A percentile compares a stretch with the other conserved stretches of the same genome.
These are phyloP conservation scores for Cyprinodon diabolis DNA, from an alignment of 2,797 vertebrate species.

Conservation along the genomic window DNA sequence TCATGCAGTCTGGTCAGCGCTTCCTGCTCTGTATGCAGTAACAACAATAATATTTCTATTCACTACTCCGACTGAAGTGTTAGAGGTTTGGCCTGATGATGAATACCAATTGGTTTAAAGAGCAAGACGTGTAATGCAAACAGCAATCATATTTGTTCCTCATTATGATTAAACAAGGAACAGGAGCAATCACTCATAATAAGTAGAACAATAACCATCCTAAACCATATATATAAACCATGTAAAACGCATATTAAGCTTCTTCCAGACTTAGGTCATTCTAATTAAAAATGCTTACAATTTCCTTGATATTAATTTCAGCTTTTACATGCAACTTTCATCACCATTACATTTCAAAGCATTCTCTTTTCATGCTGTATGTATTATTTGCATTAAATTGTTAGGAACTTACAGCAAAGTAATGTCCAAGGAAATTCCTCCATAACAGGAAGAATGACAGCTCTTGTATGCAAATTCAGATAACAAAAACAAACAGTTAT, in stretches of 20 bases:
- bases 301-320: not conserved
- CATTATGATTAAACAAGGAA: slow-evolving; percentile 21
- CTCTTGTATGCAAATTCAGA: too few relatives aligned
- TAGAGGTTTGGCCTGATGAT: slow-evolving; percentile 10
- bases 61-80: slow-evolving; percentile 18
- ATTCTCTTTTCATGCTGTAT: not conserved
- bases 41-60: slow-evolving; percentile 8
- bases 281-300: not conserved
- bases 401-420: not conserved
- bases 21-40: slow-evolving; percentile 27
- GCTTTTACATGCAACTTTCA: not conserved
- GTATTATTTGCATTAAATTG: too few relatives aligned
- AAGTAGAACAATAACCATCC: not conserved
- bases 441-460: too few relatives aligned
- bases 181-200: slow-evolving; percentile 11
- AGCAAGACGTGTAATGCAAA: slow-evolving; percentile 6
- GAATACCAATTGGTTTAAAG: slow-evolving; percentile 32
- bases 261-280: not conserved
- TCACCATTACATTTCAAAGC: not conserved
- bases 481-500: too few relatives aligned
- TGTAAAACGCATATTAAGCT: not conserved
- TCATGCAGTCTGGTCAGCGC: slow-evolving; percentile 21
- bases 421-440: not conserved
- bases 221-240: not conserved
- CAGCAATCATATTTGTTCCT: slow-evolving; percentile 12